Evolutionary conservation across 2,888 invertebrate genomes (phyloP), one percentile per base, ranked within the genome.

Genomic region (Furcula furcula): DNA sequence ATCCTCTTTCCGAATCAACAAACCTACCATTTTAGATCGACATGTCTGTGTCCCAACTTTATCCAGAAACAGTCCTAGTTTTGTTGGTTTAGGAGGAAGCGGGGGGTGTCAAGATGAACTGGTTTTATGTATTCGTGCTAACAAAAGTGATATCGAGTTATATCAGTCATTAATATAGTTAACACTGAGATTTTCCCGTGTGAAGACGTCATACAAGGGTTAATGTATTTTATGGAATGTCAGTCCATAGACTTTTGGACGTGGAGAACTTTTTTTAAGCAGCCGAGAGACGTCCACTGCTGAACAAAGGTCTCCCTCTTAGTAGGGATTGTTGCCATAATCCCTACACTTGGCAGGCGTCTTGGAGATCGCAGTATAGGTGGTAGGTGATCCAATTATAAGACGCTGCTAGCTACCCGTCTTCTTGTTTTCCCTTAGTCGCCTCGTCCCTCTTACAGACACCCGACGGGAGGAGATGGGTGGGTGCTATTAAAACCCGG

Each of bases 141-240:
- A 79, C 69, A 59, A 56, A 62, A 53, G 56, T 55, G 54, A 62
- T 69, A 71, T 66, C 42, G 46, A 58, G 65, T 51, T 67, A 55
- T 69, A 66, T 69, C 56, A 59, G 64, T 62, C 67, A 73, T 84
- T 83, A 82, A 82, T 82, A 65, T 76, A 59, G 71, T 84, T 83
- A 84, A 69, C 84, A 74, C 82, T 37, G 43, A 53, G 52, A 39
- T 56, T 64, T 84, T 82, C 81, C 83, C 84, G 84, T 84, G 84
- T 73, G 84, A 84, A 79, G 66, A 40, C 50, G 36, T 60, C 55
- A 47, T 46, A 23, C 12, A 40, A 30, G 42, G 48, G 58, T 50
- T 41, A 48, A 39, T 46, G 46, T 6, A 34, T 26, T 10, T 16
- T 9, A n/a, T 19, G 27, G 27, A 27, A 27, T 27, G 15, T 27